These are phyloP conservation scores for Zophobas morio DNA, from an alignment of 1,140 invertebrate genomes.

Conservation along the genomic window DNA sequence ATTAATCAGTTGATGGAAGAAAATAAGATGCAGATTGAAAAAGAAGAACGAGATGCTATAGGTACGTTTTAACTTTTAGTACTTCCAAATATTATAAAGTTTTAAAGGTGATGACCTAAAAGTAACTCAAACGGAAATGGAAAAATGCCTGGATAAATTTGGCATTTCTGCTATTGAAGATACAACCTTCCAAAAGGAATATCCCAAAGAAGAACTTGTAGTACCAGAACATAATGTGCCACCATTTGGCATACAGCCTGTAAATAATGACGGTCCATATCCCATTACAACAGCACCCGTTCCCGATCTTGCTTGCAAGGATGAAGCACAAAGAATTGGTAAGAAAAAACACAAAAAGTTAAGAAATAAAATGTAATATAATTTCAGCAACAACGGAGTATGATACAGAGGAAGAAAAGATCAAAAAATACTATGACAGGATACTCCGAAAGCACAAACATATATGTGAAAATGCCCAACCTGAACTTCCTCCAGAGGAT, in stretches of 20 bases:
- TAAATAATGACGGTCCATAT: slow-evolving; percentile 60
- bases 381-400: slow-evolving; percentile 9
- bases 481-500: neutral
- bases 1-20: slow-evolving; percentile 65
- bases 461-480: slow-evolving; percentile 47
- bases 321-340: slow-evolving; percentile 47
- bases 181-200: neutral
- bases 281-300: slow-evolving; percentile 60
- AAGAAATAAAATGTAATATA: neutral
- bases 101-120: slow-evolving; percentile 54
- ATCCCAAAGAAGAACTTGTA: slow-evolving; percentile 25
- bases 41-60: slow-evolving; percentile 61
- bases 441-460: slow-evolving; percentile 53
- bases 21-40: slow-evolving; percentile 57
- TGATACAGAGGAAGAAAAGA: slow-evolving; percentile 58
- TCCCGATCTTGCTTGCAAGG: slow-evolving; percentile 56
- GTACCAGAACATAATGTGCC: slow-evolving; percentile 53
- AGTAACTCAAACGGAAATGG: slow-evolving; percentile 67
- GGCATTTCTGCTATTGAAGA: slow-evolving; percentile 57
- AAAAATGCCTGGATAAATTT: slow-evolving; percentile 68
- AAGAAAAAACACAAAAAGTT: neutral
- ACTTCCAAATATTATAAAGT: neutral
- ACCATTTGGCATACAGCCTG: slow-evolving; percentile 61
- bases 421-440: slow-evolving; percentile 57
- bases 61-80: slow-evolving; percentile 48